Evolutionary conservation across 2,113 vertebrate species (phyloP).

Genomic region (Dasypus novemcinctus): DNA sequence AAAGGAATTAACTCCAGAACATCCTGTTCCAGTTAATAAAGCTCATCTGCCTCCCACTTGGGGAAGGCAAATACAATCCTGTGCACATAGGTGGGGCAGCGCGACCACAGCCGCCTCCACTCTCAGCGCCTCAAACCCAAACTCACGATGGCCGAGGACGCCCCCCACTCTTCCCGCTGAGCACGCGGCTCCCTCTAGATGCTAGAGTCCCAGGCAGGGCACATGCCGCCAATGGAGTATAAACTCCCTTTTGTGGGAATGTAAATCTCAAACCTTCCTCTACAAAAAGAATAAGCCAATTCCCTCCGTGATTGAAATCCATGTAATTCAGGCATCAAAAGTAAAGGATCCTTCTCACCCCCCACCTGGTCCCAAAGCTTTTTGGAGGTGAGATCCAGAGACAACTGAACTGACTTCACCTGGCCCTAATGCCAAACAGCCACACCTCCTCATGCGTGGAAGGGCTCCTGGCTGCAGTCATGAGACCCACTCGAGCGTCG

Average conservation of each 20-base stretch:
- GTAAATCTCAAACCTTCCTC: constrained; percentile 17
- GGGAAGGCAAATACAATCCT: constrained; percentile 25
- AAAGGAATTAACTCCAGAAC: constrained; percentile 63
- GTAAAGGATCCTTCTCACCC: not conserved
- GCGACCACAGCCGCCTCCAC: not conserved
- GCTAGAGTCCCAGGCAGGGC: not conserved
- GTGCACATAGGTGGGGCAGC: not conserved
- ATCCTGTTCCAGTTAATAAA: constrained; percentile 38
- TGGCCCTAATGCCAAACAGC: not conserved
- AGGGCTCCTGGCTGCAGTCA: not conserved
- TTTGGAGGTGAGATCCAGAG: not conserved
- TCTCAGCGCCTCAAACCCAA: not conserved
- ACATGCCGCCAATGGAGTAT: not conserved
- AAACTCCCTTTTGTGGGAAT: not conserved
- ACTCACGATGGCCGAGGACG: not conserved
- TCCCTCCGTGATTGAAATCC: not conserved
- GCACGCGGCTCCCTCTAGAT: not conserved
- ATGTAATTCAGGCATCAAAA: not conserved
- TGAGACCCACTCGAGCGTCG: not conserved
- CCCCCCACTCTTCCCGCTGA: not conserved
- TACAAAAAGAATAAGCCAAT: not conserved
- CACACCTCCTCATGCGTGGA: not conserved
- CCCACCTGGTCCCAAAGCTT: not conserved
- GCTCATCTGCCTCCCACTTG: not conserved
- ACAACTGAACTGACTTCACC: not conserved